Evolutionary conservation across 2,113 vertebrate genomes (phyloP).

Genomic region (Amblyopsis rosae): DNA sequence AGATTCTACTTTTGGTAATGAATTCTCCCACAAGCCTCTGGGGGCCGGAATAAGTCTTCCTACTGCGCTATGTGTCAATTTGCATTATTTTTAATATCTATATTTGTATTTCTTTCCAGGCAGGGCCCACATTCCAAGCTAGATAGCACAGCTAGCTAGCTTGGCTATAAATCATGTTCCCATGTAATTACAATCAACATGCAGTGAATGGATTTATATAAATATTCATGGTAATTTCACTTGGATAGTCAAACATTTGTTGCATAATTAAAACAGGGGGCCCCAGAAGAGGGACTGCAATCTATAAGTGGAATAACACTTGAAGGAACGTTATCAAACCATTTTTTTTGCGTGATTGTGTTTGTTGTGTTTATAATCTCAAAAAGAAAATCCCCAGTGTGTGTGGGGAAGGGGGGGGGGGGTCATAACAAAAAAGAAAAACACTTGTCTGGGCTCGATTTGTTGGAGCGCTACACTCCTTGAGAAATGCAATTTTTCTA

Average conservation of each 20-base stretch:
- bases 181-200: constrained; percentile 81
- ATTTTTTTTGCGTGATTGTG: constrained; percentile 20
- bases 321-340: constrained; percentile 62
- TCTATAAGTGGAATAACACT: constrained; percentile 64
- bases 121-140: constrained; percentile 2
- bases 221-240: constrained; percentile 78
- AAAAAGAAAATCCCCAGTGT: constrained; percentile 9
- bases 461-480: constrained; percentile 26
- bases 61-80: constrained; percentile 29
- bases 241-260: constrained; percentile 79
- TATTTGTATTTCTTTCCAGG: not conserved
- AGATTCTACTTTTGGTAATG: constrained; percentile 42
- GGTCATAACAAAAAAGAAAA: not conserved
- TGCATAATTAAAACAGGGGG: constrained; percentile 71
- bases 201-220: constrained; percentile 77
- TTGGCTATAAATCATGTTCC: constrained; percentile 78
- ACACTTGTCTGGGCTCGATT: constrained; percentile 46
- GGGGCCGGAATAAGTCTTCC: constrained; percentile 8
- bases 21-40: constrained; percentile 50
- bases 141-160: constrained; percentile 57
- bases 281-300: constrained; percentile 54
- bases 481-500: constrained; percentile 52
- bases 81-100: constrained; percentile 67
- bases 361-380: constrained; percentile 5
- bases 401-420: not conserved